Percentiles rank a stretch among this genome's conserved stretches.
Conservation (phyloP, 2,888 invertebrate genomes). For the Strigamia transsilvanica region DNA sequence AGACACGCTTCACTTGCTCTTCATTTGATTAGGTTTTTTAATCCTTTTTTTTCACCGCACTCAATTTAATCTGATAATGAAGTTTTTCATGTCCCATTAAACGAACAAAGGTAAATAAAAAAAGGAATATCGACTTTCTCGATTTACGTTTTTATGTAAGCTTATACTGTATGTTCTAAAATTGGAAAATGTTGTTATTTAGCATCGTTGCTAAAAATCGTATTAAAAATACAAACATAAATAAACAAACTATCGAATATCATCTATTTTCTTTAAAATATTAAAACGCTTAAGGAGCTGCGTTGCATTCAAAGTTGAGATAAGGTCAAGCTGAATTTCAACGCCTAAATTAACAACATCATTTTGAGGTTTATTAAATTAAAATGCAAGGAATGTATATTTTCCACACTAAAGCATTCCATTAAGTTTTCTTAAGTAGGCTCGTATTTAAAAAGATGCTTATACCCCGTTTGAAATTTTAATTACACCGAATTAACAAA, state of each 20-base stretch:
- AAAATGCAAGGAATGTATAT: constrained; percentile 32
- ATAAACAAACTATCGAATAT: too few relatives aligned
- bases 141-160: background rate
- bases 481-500: constrained; percentile 19
- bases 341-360: constrained; percentile 43
- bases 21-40: constrained; percentile 1
- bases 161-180: background rate
- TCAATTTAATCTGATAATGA: constrained; percentile 23
- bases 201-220: background rate
- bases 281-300: constrained; percentile 18
- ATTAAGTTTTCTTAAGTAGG: constrained; percentile 33
- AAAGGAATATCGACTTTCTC: background rate
- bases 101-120: constrained; percentile 11
- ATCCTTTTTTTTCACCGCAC: background rate
- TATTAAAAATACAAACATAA: too few relatives aligned
- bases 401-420: constrained; percentile 12
- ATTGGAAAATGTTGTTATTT: background rate
- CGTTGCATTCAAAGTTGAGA: background rate
- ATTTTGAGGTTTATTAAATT: constrained; percentile 36
- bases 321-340: constrained; percentile 35
- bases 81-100: constrained; percentile 36
- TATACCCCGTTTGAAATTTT: constrained; percentile 4
- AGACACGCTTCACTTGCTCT: background rate
- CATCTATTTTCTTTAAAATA: background rate
- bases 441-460: constrained; percentile 31